These are phyloP conservation scores for Agonopterix subpropinquella DNA, from an alignment of 2,888 invertebrate species.

Conservation along the genomic window DNA sequence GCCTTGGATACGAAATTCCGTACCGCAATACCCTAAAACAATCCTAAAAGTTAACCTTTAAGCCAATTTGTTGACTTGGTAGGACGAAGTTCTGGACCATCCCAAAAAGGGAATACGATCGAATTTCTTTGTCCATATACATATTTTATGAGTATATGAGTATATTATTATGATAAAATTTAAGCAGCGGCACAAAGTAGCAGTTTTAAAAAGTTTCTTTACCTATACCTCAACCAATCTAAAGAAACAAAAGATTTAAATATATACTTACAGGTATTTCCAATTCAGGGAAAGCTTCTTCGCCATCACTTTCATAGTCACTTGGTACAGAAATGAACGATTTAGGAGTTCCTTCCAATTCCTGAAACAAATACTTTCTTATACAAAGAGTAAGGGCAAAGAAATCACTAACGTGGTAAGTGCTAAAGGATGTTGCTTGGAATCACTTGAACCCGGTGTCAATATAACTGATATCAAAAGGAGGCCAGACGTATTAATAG, in stretches of 20 bases:
- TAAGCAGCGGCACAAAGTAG: too few relatives aligned
- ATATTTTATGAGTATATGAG: too few relatives aligned
- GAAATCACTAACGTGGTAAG: conserved; percentile 1
- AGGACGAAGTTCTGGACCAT: too few relatives aligned
- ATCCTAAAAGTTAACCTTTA: too few relatives aligned
- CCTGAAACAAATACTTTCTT: conserved; percentile 33
- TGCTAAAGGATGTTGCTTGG: not conserved
- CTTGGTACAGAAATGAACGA: conserved; percentile 38
- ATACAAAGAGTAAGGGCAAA: not conserved
- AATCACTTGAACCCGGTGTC: conserved; percentile 2
- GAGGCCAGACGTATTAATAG: conserved; percentile 23
- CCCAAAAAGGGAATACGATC: too few relatives aligned
- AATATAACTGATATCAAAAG: conserved; percentile 19
- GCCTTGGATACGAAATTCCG: too few relatives aligned
- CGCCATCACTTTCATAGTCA: conserved; percentile 68
- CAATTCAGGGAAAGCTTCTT: conserved; percentile 63
- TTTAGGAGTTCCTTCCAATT: conserved; percentile 50
- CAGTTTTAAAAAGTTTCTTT: too few relatives aligned
- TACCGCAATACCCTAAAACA: too few relatives aligned
- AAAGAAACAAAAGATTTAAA: not conserved
- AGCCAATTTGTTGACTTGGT: too few relatives aligned
- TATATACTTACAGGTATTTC: conserved; percentile 66
- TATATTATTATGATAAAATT: too few relatives aligned
- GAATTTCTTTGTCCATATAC: too few relatives aligned
- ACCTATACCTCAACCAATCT: not conserved